phyloP scores from a whole-genome alignment of 2,113 vertebrate genomes.

The Crocuta crocuta region DNA sequence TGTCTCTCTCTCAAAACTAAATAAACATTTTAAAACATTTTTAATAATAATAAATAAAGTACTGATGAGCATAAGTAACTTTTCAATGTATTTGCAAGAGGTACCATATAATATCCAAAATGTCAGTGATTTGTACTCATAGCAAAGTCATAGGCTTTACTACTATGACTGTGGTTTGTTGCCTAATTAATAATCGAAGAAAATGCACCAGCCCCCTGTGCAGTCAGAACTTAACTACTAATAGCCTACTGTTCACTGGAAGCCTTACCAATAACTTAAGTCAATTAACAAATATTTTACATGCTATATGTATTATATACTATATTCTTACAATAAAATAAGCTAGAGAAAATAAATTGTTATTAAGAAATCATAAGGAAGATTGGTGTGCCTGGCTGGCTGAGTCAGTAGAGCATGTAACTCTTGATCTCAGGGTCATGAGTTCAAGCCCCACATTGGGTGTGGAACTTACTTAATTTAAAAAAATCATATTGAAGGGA shows the following conservation, averaged over 20 bases:
- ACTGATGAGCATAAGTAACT: not conserved
- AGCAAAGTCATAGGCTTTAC: not conserved
- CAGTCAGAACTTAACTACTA: not conserved
- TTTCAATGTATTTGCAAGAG: not conserved
- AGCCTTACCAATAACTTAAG: not conserved
- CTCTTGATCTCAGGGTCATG: too few relatives aligned
- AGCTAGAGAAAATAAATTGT: not conserved
- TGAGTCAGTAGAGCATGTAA: too few relatives aligned
- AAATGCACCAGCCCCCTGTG: not conserved
- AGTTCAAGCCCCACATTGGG: too few relatives aligned
- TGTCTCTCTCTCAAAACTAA: too few relatives aligned
- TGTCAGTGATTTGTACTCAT: not conserved
- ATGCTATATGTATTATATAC: not conserved
- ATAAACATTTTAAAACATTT: too few relatives aligned
- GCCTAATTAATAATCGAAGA: not conserved
- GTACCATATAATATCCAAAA: not conserved
- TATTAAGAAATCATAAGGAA: not conserved
- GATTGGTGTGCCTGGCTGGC: too few relatives aligned
- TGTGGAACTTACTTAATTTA: too few relatives aligned
- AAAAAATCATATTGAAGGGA: not conserved
- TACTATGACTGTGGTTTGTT: not conserved
- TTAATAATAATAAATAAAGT: not conserved
- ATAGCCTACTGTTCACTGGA: not conserved
- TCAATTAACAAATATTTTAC: not conserved
- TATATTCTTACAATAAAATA: not conserved